phyloP scores from a whole-genome alignment of 2,888 invertebrate genomes.

The Aricia artaxerxes region DNA sequence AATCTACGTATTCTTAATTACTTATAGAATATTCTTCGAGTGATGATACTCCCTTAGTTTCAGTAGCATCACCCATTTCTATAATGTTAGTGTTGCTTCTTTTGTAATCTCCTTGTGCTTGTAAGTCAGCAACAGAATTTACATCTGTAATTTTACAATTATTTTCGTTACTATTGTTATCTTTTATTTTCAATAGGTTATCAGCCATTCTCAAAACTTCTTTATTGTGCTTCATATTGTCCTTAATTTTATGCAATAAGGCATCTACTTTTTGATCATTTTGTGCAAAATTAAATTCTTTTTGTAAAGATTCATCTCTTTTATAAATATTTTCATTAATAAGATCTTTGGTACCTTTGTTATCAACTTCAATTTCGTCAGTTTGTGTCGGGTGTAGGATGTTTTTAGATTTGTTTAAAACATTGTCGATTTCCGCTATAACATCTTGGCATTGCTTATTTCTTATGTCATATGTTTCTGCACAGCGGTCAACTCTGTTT shows the following conservation, averaged over 20 bases:
- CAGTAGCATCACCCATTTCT: not conserved
- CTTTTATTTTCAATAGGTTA: conserved; percentile 61
- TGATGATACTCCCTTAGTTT: conserved; percentile 21
- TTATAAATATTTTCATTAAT: conserved; percentile 50
- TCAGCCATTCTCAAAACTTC: conserved; percentile 67
- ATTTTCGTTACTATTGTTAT: conserved; percentile 47
- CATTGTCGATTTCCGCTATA: conserved; percentile 67
- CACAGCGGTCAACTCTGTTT: conserved; percentile 62
- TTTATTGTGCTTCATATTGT: conserved; percentile 71
- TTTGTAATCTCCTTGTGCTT: conserved; percentile 39
- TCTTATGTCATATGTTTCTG: conserved; percentile 59
- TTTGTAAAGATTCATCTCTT: conserved; percentile 54
- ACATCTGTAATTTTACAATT: conserved; percentile 36
- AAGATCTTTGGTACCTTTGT: conserved; percentile 44
- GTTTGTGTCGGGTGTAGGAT: conserved; percentile 59
- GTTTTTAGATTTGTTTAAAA: conserved; percentile 62
- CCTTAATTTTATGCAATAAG: conserved; percentile 67
- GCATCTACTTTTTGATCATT: conserved; percentile 60
- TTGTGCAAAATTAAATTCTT: conserved; percentile 50
- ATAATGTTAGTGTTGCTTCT: conserved; percentile 6
- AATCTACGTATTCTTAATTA: not conserved
- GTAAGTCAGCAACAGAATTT: conserved; percentile 30
- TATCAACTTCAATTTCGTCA: not conserved
- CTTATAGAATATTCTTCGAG: conserved; percentile 18
- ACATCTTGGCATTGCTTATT: conserved; percentile 67